phyloP scores from a whole-genome alignment of 2,888 invertebrate genomes.

The Empis stercorea region DNA sequence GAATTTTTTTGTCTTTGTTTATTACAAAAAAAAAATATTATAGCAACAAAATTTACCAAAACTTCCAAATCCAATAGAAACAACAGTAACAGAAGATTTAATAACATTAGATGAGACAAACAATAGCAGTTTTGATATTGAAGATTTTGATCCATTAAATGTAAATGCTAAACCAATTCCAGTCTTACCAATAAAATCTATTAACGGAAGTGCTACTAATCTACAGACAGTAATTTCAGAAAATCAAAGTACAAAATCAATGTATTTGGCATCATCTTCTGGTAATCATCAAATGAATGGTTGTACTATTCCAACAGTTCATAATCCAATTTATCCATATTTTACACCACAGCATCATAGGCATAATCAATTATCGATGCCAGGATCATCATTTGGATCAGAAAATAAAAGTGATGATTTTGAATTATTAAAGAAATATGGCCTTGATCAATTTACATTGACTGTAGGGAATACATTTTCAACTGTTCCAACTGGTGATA shows the following conservation, averaged over 20 bases:
- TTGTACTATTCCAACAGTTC: slow-evolving; percentile 11
- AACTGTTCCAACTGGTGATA: slow-evolving; percentile 9
- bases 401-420: slow-evolving; percentile 27
- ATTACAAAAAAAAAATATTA: neutral
- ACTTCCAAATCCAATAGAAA: neutral
- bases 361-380: slow-evolving; percentile 10
- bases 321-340: slow-evolving; percentile 41
- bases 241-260: slow-evolving; percentile 19
- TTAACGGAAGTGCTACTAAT: neutral
- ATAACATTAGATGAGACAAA: slow-evolving; percentile 55
- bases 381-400: slow-evolving; percentile 15
- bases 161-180: slow-evolving; percentile 37
- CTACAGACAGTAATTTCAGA: neutral
- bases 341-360: slow-evolving; percentile 33
- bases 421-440: slow-evolving; percentile 33
- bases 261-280: slow-evolving; percentile 14
- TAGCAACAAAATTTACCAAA: neutral
- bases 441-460: slow-evolving; percentile 33
- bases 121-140: slow-evolving; percentile 43
- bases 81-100: slow-evolving; percentile 36
- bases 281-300: slow-evolving; percentile 11
- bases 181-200: neutral
- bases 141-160: slow-evolving; percentile 54
- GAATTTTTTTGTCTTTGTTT: neutral
- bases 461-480: slow-evolving; percentile 12